phyloP scores from a whole-genome alignment of 2,888 invertebrate genomes.

The Ganaspis brasiliensis region DNA sequence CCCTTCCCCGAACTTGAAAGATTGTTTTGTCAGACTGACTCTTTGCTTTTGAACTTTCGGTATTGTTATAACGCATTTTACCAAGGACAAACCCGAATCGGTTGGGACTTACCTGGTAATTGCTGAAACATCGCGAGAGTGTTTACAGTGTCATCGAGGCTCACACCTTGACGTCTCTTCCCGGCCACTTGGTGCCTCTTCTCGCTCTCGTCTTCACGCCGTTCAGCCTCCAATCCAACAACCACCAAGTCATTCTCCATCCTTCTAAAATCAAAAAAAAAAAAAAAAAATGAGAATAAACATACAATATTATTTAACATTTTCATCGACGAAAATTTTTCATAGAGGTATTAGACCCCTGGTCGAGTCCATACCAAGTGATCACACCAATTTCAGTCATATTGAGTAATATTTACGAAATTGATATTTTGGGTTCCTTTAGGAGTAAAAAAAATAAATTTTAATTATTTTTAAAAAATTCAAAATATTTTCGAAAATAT shows the following conservation, averaged over 20 bases:
- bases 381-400: too few species aligned
- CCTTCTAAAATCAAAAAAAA: not conserved
- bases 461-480: too few species aligned
- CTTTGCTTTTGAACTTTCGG: slow-evolving; percentile 49
- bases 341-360: too few species aligned
- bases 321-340: too few species aligned
- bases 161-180: slow-evolving; percentile 56
- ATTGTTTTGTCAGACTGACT: slow-evolving; percentile 11
- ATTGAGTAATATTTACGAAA: too few species aligned
- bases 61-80: slow-evolving; percentile 71
- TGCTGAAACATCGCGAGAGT: slow-evolving; percentile 74
- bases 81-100: slow-evolving; percentile 67
- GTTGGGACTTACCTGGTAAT: slow-evolving; percentile 70
- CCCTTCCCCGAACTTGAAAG: slow-evolving; percentile 8
- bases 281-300: not conserved
- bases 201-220: slow-evolving; percentile 38
- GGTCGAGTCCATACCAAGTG: too few species aligned
- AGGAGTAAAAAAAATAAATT: too few species aligned
- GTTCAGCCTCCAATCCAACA: slow-evolving; percentile 28
- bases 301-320: too few species aligned
- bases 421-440: too few species aligned
- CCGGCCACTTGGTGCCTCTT: slow-evolving; percentile 34
- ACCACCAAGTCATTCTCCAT: slow-evolving; percentile 29
- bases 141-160: slow-evolving; percentile 76
- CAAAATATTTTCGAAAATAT: too few species aligned